Percentiles rank a stretch among this genome's conserved stretches.
phyloP scores from a whole-genome alignment of 2,113 vertebrate species.

The Macrotus californicus region DNA sequence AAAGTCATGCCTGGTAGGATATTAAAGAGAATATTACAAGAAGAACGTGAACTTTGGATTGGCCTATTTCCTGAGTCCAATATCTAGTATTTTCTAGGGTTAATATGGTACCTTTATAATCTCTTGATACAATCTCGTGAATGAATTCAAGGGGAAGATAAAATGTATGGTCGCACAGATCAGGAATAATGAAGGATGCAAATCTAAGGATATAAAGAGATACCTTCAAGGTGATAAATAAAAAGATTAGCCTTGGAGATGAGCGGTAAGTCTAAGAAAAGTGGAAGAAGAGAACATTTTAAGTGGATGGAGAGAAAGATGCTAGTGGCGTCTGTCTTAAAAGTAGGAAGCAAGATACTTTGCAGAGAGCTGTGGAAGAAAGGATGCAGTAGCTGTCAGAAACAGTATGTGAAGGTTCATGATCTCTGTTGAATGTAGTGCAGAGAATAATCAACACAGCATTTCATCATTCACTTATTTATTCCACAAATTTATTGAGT shows the following conservation, averaged over 20 bases:
- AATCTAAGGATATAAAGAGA: neutral
- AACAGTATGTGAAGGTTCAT: neutral
- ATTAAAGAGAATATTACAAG: slow-evolving; percentile 23
- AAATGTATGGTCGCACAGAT: neutral
- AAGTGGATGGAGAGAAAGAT: neutral
- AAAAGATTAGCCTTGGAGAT: neutral
- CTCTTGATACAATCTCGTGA: neutral
- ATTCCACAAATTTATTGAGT: neutral
- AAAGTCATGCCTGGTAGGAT: slow-evolving; percentile 9
- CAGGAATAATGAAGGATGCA: neutral
- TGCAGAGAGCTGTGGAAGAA: neutral
- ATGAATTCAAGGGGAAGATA: neutral
- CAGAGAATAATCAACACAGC: neutral
- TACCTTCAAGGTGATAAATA: neutral
- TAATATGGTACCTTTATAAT: slow-evolving; percentile 3
- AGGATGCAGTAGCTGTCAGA: neutral
- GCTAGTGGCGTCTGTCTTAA: neutral
- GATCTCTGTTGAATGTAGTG: neutral
- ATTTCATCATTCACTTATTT: neutral
- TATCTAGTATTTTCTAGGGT: slow-evolving; percentile 32
- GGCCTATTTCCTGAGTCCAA: neutral
- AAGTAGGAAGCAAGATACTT: neutral
- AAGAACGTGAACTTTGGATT: neutral
- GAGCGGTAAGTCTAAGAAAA: neutral
- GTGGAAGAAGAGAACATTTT: neutral